Base-by-base conservation (phyloP, 2,888 invertebrate species). In the Melipona bicolor region DNA sequence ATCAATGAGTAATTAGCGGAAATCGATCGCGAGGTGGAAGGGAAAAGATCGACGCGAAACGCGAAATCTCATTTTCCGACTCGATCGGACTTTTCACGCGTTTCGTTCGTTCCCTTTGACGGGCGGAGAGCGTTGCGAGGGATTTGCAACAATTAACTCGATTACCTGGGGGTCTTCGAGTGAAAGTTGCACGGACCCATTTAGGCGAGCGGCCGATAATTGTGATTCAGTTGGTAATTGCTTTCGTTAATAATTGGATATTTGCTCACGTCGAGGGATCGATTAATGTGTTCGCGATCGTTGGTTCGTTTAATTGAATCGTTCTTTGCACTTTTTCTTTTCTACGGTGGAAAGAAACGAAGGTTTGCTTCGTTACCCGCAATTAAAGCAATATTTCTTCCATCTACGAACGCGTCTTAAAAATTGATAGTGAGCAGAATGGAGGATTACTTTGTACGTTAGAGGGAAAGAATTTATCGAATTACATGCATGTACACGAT, bases 141-240 rank as follows among this genome's bases (percentile, higher is more conserved):
- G 15, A 52, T 81, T 69, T 62, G 17, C 21, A 72, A 65, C 52
- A 62, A 79, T 79, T 74, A 52, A 24, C n/a, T 56, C 27, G 67
- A 72, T 81, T 43, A 21, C 17, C n/a, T 6, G 36, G 17, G 21
- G 19, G 56, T 32, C 24, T 43, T 81, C 24, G 19, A 32, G 83
- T 72, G 83, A 83, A 83, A 83, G 81, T 81, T n/a, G 17, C 59
- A 9, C 9, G 65, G 24, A 50, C 52, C 52, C 79, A 32, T 69
- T 81, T 61, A 50, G 52, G 43, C 50, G 24, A 76, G 56, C 50
- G 36, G 32, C 24, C n/a, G 54, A 27, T 52, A 72, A 71, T 83
- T 81, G 43, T 54, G 43, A 50, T 72, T 49, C 24, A n/a, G 9
- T 11, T 4, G 17, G 56, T 50, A 78, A 81, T 71, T 67, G 50